A percentile compares a stretch with the other conserved stretches of the same genome.
These are phyloP conservation scores for Heliconius erato DNA, from an alignment of 2,888 invertebrate species.

Conservation along the genomic window DNA sequence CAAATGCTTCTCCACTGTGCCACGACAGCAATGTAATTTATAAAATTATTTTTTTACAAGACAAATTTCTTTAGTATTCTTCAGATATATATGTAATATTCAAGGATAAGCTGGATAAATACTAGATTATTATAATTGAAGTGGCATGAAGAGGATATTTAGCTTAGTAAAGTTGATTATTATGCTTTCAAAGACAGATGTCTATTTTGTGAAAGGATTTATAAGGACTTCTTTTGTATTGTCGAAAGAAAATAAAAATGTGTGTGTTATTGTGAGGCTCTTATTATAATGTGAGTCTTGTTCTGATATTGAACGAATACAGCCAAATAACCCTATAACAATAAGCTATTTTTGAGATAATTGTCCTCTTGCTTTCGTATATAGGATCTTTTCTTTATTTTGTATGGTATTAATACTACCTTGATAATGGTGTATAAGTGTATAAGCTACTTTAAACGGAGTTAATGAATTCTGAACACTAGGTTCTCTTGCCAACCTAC, in stretches of 20 bases:
- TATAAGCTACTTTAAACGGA: not conserved
- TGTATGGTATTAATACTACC: too few relatives aligned
- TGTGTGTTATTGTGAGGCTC: not conserved
- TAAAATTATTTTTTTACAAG: too few relatives aligned
- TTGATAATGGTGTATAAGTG: too few relatives aligned
- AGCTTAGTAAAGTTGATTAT: conserved; percentile 1
- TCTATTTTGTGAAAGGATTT: conserved; percentile 1
- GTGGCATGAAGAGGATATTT: conserved; percentile 3
- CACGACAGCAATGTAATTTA: too few relatives aligned
- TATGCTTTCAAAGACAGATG: conserved; percentile 12
- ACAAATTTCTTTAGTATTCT: too few relatives aligned
- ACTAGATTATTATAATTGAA: conserved; percentile 8
- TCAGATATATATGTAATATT: not conserved
- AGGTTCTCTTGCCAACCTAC: too few relatives aligned
- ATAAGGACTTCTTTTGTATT: not conserved
- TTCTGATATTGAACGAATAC: not conserved
- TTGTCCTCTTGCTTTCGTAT: not conserved
- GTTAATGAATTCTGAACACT: not conserved
- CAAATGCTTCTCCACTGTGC: too few relatives aligned
- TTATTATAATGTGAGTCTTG: conserved; percentile 1
- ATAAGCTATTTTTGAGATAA: not conserved
- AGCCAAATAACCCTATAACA: not conserved
- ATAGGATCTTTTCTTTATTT: too few relatives aligned
- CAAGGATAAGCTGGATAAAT: not conserved
- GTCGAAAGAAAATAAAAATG: not conserved